Evolutionary conservation across 2,797 vertebrate species (phyloP).

Genomic region (Prionace glauca): DNA sequence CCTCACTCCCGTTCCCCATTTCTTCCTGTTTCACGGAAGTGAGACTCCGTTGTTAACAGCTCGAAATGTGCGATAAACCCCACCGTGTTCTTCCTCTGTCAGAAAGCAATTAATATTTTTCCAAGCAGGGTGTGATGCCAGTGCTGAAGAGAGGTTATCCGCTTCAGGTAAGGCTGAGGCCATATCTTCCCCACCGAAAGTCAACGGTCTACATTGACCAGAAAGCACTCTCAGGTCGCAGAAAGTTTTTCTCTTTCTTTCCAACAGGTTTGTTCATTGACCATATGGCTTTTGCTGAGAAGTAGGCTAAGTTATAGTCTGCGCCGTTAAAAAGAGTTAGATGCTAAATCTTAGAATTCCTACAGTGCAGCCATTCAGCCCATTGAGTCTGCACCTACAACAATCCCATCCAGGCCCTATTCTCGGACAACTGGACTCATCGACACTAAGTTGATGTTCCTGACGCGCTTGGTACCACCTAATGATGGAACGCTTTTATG

Average conservation of each 20-base stretch:
- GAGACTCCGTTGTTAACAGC: not conserved
- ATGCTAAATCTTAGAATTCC: not conserved
- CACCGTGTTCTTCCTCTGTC: too few relatives aligned
- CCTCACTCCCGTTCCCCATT: not conserved
- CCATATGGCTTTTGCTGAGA: not conserved
- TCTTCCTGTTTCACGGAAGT: not conserved
- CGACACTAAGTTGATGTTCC: not conserved
- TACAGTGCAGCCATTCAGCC: too few relatives aligned
- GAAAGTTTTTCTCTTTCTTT: too few relatives aligned
- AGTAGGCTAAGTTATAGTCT: not conserved
- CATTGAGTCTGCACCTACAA: too few relatives aligned
- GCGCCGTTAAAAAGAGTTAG: not conserved
- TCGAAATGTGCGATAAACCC: too few relatives aligned
- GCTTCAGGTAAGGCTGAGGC: not conserved
- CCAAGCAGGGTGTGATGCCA: not conserved
- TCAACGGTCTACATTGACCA: too few relatives aligned
- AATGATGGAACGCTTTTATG: too few relatives aligned
- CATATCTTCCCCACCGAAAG: too few relatives aligned
- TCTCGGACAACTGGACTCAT: not conserved
- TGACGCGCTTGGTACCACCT: not conserved
- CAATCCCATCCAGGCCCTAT: too few relatives aligned
- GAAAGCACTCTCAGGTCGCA: too few relatives aligned
- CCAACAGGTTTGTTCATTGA: not conserved
- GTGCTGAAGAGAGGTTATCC: not conserved
- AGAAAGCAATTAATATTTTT: not conserved